Evolutionary conservation across 2,888 invertebrate genomes (phyloP).

Genomic region (Calameuta idolon): DNA sequence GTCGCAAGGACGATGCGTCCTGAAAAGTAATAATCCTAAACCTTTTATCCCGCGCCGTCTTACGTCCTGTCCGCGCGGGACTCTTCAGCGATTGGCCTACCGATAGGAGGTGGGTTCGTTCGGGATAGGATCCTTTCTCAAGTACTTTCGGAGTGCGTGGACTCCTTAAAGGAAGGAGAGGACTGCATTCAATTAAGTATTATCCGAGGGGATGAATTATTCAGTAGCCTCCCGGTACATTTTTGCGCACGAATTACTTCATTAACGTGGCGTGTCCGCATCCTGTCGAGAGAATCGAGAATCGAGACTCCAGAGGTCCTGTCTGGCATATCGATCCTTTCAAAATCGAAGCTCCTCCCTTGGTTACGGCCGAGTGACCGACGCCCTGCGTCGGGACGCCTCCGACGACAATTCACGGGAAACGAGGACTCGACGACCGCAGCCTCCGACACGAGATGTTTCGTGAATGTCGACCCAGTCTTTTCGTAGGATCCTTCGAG

Average conservation of each 20-base stretch:
- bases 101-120: background rate
- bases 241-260: slow-evolving; percentile 61
- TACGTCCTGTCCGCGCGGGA: background rate
- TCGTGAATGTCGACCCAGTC: background rate
- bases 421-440: background rate
- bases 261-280: slow-evolving; percentile 45
- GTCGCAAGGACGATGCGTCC: background rate
- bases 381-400: background rate
- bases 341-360: slow-evolving; percentile 30
- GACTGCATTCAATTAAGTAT: slow-evolving; percentile 4
- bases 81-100: background rate
- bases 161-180: background rate
- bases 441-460: background rate
- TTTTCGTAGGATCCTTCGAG: background rate
- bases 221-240: slow-evolving; percentile 49
- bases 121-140: background rate
- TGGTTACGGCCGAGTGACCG: background rate
- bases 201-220: slow-evolving; percentile 46
- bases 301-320: slow-evolving; percentile 28
- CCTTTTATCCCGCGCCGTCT: background rate
- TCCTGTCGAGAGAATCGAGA: slow-evolving; percentile 32
- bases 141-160: background rate
- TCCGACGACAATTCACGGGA: background rate
- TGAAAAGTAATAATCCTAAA: background rate
- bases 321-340: slow-evolving; percentile 56